Percentiles rank a stretch among this genome's conserved stretches.
Evolutionary conservation across 2,888 invertebrate genomes (phyloP).

Genomic region (Cerastoderma edule): DNA sequence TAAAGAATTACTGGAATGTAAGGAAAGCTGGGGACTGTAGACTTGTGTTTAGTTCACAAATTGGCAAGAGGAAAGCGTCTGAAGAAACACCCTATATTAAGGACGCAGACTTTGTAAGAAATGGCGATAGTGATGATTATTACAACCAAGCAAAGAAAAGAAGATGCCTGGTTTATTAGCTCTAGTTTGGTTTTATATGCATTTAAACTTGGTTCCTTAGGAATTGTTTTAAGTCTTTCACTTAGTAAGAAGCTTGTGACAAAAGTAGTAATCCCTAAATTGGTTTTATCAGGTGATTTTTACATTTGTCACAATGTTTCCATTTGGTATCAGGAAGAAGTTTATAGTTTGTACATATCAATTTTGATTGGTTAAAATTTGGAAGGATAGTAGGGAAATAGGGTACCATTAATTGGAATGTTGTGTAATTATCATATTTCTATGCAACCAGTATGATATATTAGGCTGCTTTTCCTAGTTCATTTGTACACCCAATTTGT

Average conservation of each 20-base stretch:
- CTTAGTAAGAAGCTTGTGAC: neutral
- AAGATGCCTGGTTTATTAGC: conserved; percentile 52
- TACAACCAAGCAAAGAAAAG: conserved; percentile 37
- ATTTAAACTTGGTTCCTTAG: neutral
- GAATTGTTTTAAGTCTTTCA: neutral
- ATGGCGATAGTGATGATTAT: neutral
- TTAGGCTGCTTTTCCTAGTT: no score
- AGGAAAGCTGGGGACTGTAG: conserved; percentile 70
- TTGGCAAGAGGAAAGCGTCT: conserved; percentile 46
- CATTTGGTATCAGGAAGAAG: neutral
- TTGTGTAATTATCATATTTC: no score
- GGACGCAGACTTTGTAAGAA: neutral
- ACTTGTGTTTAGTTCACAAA: conserved; percentile 67
- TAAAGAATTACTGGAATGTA: conserved; percentile 71
- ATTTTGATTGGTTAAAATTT: no score
- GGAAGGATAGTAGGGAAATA: no score
- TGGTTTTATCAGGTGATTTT: neutral
- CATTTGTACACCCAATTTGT: no score
- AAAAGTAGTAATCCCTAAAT: neutral
- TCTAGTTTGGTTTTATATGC: neutral
- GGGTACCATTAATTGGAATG: no score
- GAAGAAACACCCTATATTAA: conserved; percentile 18
- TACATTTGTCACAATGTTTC: neutral
- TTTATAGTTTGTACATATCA: neutral
- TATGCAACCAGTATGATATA: no score